phyloP scores from a whole-genome alignment of 2,113 vertebrate species.

The Catharus fuscescens region DNA sequence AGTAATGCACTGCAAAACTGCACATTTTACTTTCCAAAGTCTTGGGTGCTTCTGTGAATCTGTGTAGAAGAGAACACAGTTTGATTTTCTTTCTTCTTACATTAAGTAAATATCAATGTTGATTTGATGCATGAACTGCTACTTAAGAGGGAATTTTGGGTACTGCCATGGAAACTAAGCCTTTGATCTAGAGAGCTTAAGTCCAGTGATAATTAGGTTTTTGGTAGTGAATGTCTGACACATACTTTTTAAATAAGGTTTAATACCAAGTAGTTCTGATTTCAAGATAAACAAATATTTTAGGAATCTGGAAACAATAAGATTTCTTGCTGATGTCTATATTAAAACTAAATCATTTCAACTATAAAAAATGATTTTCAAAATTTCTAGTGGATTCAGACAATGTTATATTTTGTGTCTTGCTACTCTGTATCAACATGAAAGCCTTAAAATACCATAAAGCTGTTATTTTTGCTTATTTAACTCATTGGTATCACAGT shows the following conservation, averaged over 20 bases:
- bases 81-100: background rate
- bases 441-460: background rate
- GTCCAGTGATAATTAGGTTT: constrained; percentile 1
- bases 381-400: background rate
- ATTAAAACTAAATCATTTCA: background rate
- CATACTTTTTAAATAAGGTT: background rate
- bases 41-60: background rate
- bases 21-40: background rate
- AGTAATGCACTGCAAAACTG: background rate
- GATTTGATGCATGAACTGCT: background rate
- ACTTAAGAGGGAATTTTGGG: background rate
- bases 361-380: background rate
- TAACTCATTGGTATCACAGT: background rate
- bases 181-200: constrained; percentile 29
- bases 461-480: background rate
- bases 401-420: background rate
- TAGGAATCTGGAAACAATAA: background rate
- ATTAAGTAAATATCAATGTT: background rate
- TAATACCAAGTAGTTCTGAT: background rate
- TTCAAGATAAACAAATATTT: background rate
- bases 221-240: background rate
- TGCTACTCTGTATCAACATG: background rate
- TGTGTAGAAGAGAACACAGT: background rate
- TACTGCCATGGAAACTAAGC: background rate
- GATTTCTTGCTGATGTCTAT: background rate